phyloP scores from a whole-genome alignment of 1,140 invertebrate genomes.

The Lepidostoma basale region DNA sequence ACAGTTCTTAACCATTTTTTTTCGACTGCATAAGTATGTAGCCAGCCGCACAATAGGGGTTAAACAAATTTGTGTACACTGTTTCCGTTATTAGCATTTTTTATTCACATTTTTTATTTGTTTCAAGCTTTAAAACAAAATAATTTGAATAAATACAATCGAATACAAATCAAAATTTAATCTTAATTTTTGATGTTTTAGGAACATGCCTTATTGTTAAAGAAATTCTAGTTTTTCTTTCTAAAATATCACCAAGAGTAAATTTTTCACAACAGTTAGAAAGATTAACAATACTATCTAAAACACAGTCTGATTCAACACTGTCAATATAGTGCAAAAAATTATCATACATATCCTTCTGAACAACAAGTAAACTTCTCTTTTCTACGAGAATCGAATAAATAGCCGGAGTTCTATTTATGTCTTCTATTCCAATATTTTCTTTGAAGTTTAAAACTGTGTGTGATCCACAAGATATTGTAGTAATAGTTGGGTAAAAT shows the following conservation, averaged over 20 bases:
- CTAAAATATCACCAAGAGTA: constrained; percentile 62
- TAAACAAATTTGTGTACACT: no score
- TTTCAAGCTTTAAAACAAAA: no score
- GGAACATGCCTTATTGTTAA: constrained; percentile 94
- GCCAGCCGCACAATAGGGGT: no score
- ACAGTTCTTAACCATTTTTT: no score
- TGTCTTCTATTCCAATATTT: constrained; percentile 47
- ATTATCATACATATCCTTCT: constrained; percentile 81
- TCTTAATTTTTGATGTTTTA: constrained; percentile 81
- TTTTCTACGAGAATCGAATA: constrained; percentile 82
- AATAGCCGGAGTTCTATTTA: constrained; percentile 42
- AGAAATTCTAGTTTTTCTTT: constrained; percentile 80
- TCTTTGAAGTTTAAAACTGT: constrained; percentile 86
- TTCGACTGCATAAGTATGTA: no score
- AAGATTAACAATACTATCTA: constrained; percentile 72
- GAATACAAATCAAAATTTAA: constrained; percentile 52
- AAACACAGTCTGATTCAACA: constrained; percentile 70
- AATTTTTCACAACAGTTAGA: constrained; percentile 64
- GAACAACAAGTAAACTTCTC: constrained; percentile 85
- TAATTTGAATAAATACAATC: background rate
- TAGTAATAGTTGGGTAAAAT: constrained; percentile 92
- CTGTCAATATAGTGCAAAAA: constrained; percentile 92
- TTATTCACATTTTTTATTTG: no score
- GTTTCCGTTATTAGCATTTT: no score
- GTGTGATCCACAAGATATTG: constrained; percentile 90